Conservation (phyloP, 1,140 invertebrate species). For the Procambarus clarkii region DNA sequence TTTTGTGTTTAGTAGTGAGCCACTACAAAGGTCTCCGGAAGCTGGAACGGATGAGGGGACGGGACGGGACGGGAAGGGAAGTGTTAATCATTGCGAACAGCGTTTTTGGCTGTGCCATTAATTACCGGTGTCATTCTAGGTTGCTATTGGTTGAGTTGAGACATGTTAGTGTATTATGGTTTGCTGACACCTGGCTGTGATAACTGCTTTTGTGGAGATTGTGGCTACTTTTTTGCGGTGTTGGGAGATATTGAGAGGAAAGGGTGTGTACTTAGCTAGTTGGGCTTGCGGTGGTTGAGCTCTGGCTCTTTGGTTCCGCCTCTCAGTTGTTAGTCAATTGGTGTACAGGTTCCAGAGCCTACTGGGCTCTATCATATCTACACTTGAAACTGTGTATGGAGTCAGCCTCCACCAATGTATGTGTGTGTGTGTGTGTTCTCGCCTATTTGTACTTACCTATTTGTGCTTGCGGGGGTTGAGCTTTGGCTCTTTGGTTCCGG, state of each 20-base stretch:
- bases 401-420: too few species aligned
- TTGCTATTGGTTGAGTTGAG: constrained; percentile 4
- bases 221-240: neutral
- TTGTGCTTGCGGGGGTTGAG: too few species aligned
- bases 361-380: too few species aligned
- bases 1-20: neutral
- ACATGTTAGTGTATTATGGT: neutral
- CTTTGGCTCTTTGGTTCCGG: too few species aligned
- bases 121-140: neutral
- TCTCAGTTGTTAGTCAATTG: too few species aligned
- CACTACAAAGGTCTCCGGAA: neutral
- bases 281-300: too few species aligned
- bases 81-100: neutral
- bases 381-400: too few species aligned
- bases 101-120: neutral
- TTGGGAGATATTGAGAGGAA: neutral
- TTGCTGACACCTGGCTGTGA: neutral
- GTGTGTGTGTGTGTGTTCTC: too few species aligned
- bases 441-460: too few species aligned
- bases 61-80: neutral
- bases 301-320: too few species aligned
- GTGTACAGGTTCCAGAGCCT: too few species aligned
- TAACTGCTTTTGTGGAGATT: neutral
- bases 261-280: neutral
- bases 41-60: neutral